Evolutionary conservation across 2,113 vertebrate species (phyloP).

Genomic region (Festucalex cinctus): DNA sequence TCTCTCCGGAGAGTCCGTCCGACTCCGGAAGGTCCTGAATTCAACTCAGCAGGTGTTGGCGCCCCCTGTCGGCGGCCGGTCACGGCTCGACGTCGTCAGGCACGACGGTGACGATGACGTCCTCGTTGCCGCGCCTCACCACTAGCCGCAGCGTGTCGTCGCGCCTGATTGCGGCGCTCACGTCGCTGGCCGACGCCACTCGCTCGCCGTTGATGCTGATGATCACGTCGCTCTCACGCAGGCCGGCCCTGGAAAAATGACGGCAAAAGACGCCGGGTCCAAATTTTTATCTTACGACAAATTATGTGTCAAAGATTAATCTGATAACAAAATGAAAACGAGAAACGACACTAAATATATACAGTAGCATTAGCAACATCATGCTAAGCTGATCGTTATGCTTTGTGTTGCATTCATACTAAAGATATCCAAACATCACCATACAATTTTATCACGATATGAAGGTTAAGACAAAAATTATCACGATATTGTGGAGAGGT

Average conservation of each 20-base stretch:
- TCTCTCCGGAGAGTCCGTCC: neutral
- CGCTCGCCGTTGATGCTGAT: slow-evolving; percentile 95
- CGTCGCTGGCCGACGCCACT: slow-evolving; percentile 84
- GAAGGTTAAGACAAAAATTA: no score
- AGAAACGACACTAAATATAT: no score
- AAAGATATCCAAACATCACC: no score
- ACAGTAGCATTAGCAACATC: no score
- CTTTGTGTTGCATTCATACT: no score
- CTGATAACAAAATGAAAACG: no score
- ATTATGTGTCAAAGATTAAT: no score
- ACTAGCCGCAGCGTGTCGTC: slow-evolving; percentile 81
- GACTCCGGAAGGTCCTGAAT: slow-evolving; percentile 15
- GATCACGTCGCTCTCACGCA: slow-evolving; percentile 91
- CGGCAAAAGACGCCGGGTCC: neutral
- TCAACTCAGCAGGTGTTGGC: slow-evolving; percentile 7
- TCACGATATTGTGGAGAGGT: no score
- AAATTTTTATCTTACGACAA: no score
- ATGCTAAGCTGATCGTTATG: no score
- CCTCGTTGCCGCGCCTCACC: slow-evolving; percentile 91
- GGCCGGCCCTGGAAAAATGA: slow-evolving; percentile 76
- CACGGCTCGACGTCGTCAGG: slow-evolving; percentile 90
- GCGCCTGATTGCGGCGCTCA: slow-evolving; percentile 87
- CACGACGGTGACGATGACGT: slow-evolving; percentile 83
- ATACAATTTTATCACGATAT: no score
- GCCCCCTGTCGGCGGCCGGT: slow-evolving; percentile 32